A percentile compares a stretch with the other conserved stretches of the same genome.
These are phyloP conservation scores for Propithecus deckenii DNA, from an alignment of 2,797 vertebrate genomes.

Conservation along the genomic window DNA sequence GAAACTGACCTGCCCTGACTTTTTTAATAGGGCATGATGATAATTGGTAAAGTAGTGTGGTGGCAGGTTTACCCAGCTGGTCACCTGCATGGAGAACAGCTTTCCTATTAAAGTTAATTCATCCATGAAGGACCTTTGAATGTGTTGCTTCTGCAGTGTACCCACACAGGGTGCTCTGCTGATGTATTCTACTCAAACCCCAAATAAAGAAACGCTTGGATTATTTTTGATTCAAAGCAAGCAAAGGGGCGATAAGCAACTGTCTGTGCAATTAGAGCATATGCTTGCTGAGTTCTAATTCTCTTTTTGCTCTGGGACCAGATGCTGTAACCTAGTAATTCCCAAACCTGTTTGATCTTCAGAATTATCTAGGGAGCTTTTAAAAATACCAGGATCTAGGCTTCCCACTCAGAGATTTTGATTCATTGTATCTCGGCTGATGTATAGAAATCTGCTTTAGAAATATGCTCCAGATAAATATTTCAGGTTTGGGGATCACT, in stretches of 20 bases:
- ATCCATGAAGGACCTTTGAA: slow-evolving; percentile 74
- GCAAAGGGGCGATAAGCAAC: slow-evolving; percentile 52
- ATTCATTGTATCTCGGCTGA: neutral
- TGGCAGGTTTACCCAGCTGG: slow-evolving; percentile 63
- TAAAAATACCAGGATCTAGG: neutral
- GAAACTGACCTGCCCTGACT: slow-evolving; percentile 28
- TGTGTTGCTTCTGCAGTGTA: neutral
- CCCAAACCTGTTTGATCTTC: slow-evolving; percentile 44
- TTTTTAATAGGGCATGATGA: slow-evolving; percentile 40
- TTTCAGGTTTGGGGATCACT: neutral
- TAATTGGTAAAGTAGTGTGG: slow-evolving; percentile 44
- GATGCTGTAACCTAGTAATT: slow-evolving; percentile 47
- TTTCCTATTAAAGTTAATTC: slow-evolving; percentile 70
- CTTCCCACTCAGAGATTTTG: neutral
- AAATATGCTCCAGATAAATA: slow-evolving; percentile 30
- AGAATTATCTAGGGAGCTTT: slow-evolving; percentile 45
- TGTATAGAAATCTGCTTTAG: neutral
- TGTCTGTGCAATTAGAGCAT: slow-evolving; percentile 41
- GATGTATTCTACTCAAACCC: slow-evolving; percentile 35
- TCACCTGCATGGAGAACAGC: slow-evolving; percentile 59
- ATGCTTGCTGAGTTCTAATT: slow-evolving; percentile 46
- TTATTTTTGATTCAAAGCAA: slow-evolving; percentile 75
- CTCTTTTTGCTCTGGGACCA: slow-evolving; percentile 37
- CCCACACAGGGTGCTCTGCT: slow-evolving; percentile 4
- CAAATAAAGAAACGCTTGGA: slow-evolving; percentile 59